Base-by-base conservation (phyloP, 1,140 invertebrate species). In the Calliopsis andreniformis region DNA sequence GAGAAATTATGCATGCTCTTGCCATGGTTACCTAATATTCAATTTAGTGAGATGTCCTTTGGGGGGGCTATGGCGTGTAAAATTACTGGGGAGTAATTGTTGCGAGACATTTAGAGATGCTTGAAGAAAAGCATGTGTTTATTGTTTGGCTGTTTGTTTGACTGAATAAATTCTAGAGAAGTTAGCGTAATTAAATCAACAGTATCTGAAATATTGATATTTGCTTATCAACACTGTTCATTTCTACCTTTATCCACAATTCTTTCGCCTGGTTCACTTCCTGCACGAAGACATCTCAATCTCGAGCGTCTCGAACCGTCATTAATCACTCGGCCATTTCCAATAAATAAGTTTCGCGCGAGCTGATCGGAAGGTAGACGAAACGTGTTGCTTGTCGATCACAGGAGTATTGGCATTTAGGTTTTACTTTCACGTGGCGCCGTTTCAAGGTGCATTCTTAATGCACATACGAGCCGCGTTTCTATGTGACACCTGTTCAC, bases 401-500 rank as follows among this genome's bases (percentile, higher is more conserved):
- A 4, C 39, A 0, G 4, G 39, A 32, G 12, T 53, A 55, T 64
- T 73, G 70, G 49, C 59, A 73, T 72, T 73, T 64, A 16, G n/a
- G 23, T 55, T n/a, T 73, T 55, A 55, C 70, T 64, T 64, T 53
- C 49, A 67, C 62, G 51, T 28, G 14, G 35, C 18, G 39, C 62
- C 32, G 53, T 53, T 64, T 53, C 39, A 14, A 55, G 18, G 39
- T 30, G 49, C 70, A 59, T 68, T 68, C 72, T 49, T 14, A 14
- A 25, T 23, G 18, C n/a, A 14, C 28, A 30, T 28, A 42, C 3
- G 23, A 28, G 20, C 6, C 3, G 3, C 18, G 30, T 51, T 30
- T 72, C 23, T 30, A 47, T 35, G 28, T 53, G 64, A 70, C 75
- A 80, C 69, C 42, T 69, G 64, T 66, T 18, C 53, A 69, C 75